A percentile compares a stretch with the other conserved stretches of the same genome.
Conservation (phyloP, 35 echinoderm and acorn worm genomes). For the Chiridota heheva region DNA sequence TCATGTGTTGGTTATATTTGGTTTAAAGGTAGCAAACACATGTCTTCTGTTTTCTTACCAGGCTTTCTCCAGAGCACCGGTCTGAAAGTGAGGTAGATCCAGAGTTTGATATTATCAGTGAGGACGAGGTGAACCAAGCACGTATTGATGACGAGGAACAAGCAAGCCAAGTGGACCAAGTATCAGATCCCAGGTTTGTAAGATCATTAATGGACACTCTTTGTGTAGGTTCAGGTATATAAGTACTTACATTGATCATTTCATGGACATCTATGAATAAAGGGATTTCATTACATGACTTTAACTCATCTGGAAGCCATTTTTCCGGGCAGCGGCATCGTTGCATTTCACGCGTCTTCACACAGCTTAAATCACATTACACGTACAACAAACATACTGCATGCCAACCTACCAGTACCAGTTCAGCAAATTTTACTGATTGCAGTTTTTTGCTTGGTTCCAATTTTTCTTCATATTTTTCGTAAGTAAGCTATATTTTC, state of each 20-base stretch:
- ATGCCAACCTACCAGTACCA: too few relatives aligned
- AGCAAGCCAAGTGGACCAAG: neutral
- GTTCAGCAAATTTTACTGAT: too few relatives aligned
- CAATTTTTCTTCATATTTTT: too few relatives aligned
- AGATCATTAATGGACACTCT: neutral
- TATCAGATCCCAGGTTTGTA: neutral
- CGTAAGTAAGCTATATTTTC: constrained; percentile 16
- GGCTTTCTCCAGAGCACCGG: neutral
- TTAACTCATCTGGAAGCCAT: too few relatives aligned
- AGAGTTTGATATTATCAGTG: constrained; percentile 85
- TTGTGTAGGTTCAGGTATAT: neutral
- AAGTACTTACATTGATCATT: neutral
- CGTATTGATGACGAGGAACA: constrained; percentile 19
- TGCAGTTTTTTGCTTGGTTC: too few relatives aligned
- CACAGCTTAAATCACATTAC: too few relatives aligned
- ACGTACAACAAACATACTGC: too few relatives aligned
- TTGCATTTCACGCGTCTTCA: too few relatives aligned
- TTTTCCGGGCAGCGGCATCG: too few relatives aligned
- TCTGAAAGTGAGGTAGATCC: constrained; percentile 31
- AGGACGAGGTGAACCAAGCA: constrained; percentile 64
- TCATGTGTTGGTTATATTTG: neutral
- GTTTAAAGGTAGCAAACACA: neutral
- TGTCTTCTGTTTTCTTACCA: neutral
- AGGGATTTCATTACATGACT: too few relatives aligned
- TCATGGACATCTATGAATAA: too few relatives aligned